Evolutionary conservation across 2,797 vertebrate genomes (phyloP), one percentile per base, ranked within the genome.

Genomic region (Psittacula derbiana): DNA sequence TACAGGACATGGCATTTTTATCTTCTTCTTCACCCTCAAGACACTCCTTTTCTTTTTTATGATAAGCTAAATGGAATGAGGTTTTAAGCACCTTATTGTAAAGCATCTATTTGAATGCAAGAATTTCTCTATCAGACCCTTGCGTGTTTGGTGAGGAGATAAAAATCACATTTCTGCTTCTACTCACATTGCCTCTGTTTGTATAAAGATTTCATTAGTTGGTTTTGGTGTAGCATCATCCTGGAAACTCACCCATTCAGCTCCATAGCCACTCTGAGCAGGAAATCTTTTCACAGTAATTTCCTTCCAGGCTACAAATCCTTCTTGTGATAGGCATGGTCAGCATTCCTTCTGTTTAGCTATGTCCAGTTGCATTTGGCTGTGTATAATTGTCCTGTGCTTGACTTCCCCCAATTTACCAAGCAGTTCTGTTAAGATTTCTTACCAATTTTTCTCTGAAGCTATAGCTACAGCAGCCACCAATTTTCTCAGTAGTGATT

Each of bases 51-150:
- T 27, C 82, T 50, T 46, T 41, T 25, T 85, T 44, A 10, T 25
- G 91, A 96, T 96, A 95, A 96, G 91, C 40, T 69, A 86, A 95
- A 91, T 46, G 64, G 82, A 95, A 80, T 55, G 85, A 86, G 80
- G 76, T 80, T 91, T 88, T 79, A 72, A 86, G 87, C 33, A 83
- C 73, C 47, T 61, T 27, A 12, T 80, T 96, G 87, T 88, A 49
- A 81, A 74, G 30, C 70, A 49, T 80, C 76, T 21, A 43, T 90
- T 90, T 72, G 76, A 93, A 83, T 81, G 66, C 50, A 49, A 40
- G 76, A 40, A 85, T 90, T 96, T 80, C 69, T 78, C 66, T 91
- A 15, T 84, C 76, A 66, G 81, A 17, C 58, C 49, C 81, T 64
- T 21, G 40, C 88, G 66, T 55, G 72, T 21, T 93, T 0, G 1